Percentiles rank a stretch among this genome's conserved stretches.
phyloP scores from a whole-genome alignment of 2,797 vertebrate species.

The Leptoclinus maculatus region DNA sequence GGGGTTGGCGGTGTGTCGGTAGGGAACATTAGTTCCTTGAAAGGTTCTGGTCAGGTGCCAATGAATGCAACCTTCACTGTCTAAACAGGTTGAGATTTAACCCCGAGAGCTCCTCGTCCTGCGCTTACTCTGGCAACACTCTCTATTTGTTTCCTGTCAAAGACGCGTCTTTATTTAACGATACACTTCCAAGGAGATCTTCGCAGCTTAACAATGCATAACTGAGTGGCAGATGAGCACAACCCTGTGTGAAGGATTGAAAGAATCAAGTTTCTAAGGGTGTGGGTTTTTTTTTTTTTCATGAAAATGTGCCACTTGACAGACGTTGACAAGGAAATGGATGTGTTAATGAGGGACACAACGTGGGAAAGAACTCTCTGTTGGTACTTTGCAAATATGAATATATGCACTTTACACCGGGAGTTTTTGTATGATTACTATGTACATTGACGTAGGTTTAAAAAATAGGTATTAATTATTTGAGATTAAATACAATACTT shows the following conservation, averaged over 20 bases:
- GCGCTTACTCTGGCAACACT: slow-evolving; percentile 40
- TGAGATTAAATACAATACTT: background rate
- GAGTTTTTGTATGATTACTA: background rate
- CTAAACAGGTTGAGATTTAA: slow-evolving; percentile 67
- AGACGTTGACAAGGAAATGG: slow-evolving; percentile 34
- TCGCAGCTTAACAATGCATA: slow-evolving; percentile 68
- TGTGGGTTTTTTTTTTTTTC: slow-evolving; percentile 13
- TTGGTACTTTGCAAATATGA: slow-evolving; percentile 15
- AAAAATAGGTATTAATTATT: background rate
- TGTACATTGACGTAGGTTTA: slow-evolving; percentile 4
- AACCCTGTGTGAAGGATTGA: slow-evolving; percentile 50
- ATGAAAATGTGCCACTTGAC: slow-evolving; percentile 55
- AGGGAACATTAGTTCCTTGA: slow-evolving; percentile 54
- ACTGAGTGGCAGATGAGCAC: slow-evolving; percentile 72
- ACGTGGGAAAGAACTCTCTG: slow-evolving; percentile 23
- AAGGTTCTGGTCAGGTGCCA: slow-evolving; percentile 74
- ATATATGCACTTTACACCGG: background rate
- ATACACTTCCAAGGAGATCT: slow-evolving; percentile 74
- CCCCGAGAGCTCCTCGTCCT: slow-evolving; percentile 47
- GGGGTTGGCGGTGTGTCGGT: background rate
- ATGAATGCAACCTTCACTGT: slow-evolving; percentile 72
- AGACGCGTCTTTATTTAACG: slow-evolving; percentile 62
- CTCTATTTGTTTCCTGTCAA: slow-evolving; percentile 67
- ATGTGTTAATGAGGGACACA: slow-evolving; percentile 25
- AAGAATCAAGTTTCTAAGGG: slow-evolving; percentile 65